Base-by-base conservation (phyloP, 64 coral and sea anemone species). In the Orbicella faveolata region DNA sequence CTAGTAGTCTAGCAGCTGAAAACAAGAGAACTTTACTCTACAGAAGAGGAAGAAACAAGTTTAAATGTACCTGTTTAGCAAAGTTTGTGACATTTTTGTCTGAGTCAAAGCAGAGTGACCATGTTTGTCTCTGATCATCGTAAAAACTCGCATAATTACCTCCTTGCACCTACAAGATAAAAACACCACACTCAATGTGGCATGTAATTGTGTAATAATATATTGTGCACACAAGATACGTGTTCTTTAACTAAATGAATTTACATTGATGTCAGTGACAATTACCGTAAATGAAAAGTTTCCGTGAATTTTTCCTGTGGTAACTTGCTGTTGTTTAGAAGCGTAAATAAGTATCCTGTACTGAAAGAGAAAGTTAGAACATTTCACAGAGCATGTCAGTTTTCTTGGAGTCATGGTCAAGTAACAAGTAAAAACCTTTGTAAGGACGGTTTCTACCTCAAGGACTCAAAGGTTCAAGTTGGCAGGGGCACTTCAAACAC, bases 71-170 rank as follows among this genome's bases (percentile, higher is more conserved):
- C 96, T 98, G 96, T 63, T 98, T 98, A 21, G 96, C 73, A 91
- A 98, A 98, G 36, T 93, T 18, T 36, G 79, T 61, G 14, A 87
- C 51, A 86, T 33, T 93, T 75, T 63, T 93, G 20, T 72, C 77
- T 59, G 96, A 93, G 67, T 98, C 96, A 95, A 98, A 98, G 30
- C 93, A 90, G 26, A 98, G 37, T 9, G 96, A 98, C 96, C 96
- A 98, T 55, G 90, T 88, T 78, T 95, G 96, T 18, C 93, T 92
- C 21, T 93, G 91, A 79, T 98, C 96, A 95, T 98, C 96, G 82
- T 92, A 98, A 68, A 98, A 98, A 52, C 93, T 95, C 35, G 94
- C 94, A 95, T 98, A 98, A 80, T 98, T 98, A 86, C 84, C 95
- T 23, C 90, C 90, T 91, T 98, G 96, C 57, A 98, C 96, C 96